Evolutionary conservation across 1,140 invertebrate species (phyloP).

Genomic region (Solenopsis invicta): DNA sequence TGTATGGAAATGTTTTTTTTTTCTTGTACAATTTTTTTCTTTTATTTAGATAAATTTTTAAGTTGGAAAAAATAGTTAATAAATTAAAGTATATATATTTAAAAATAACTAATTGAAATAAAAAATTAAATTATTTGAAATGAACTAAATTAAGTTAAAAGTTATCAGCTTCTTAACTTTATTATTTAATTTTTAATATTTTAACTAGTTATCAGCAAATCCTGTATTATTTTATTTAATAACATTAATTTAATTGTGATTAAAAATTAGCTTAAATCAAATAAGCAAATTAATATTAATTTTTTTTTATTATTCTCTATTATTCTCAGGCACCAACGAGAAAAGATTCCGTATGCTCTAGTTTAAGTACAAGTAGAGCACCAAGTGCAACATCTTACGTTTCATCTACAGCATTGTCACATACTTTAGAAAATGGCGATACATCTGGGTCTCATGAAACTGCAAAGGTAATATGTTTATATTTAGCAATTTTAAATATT

Average conservation of each 20-base stretch:
- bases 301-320: background rate
- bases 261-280: background rate
- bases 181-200: too few relatives aligned
- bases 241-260: background rate
- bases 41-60: too few relatives aligned
- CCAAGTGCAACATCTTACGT: constrained; percentile 87
- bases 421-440: constrained; percentile 86
- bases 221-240: too few relatives aligned
- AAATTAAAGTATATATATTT: too few relatives aligned
- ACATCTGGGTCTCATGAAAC: constrained; percentile 79
- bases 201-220: too few relatives aligned
- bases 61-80: too few relatives aligned
- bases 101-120: too few relatives aligned
- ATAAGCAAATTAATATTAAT: constrained; percentile 22
- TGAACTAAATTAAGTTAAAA: too few relatives aligned
- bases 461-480: constrained; percentile 79
- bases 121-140: too few relatives aligned
- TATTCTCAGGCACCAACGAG: constrained; percentile 66
- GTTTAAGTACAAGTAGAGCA: constrained; percentile 87
- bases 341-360: constrained; percentile 87
- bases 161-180: too few relatives aligned
- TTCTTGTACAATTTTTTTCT: too few relatives aligned
- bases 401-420: constrained; percentile 85
- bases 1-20: too few relatives aligned
- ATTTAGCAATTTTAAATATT: constrained; percentile 14